Evolutionary conservation across 2,888 invertebrate genomes (phyloP).

Genomic region (Hirtodrosophila confusa): DNA sequence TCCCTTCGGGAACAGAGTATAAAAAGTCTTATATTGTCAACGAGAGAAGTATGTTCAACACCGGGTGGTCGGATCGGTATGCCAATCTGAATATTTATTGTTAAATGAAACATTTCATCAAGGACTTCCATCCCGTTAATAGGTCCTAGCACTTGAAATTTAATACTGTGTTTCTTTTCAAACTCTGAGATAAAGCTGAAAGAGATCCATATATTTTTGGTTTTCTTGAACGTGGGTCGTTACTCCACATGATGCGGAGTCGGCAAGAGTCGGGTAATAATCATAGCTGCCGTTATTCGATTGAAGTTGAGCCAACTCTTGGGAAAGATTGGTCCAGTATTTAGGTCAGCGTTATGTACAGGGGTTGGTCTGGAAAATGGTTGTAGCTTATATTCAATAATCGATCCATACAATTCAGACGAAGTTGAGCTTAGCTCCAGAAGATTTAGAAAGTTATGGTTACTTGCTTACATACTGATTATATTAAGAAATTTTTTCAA

Average conservation of each 20-base stretch:
- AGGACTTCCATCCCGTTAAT: background rate
- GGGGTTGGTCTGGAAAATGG: constrained; percentile 30
- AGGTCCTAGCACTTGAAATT: background rate
- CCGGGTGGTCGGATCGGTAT: constrained; percentile 6
- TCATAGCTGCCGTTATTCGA: constrained; percentile 4
- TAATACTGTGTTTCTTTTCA: constrained; percentile 11
- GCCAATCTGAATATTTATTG: background rate
- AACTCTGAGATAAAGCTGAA: constrained; percentile 10
- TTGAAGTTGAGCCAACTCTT: constrained; percentile 1
- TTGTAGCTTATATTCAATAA: constrained; percentile 3
- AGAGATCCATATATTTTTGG: background rate
- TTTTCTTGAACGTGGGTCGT: background rate
- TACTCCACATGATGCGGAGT: background rate
- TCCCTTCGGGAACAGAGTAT: constrained; percentile 38
- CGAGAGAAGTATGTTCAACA: background rate
- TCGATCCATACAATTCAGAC: too few species aligned
- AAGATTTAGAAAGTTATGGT: constrained; percentile 4
- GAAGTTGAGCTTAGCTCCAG: constrained; percentile 9
- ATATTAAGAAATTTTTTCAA: rapidly evolving
- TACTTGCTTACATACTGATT: background rate
- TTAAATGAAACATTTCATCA: too few species aligned
- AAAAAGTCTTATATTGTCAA: background rate
- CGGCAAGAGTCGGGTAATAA: background rate
- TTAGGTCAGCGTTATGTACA: rapidly evolving
- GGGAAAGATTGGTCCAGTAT: background rate